These are phyloP conservation scores for Molossus alvarezi DNA, from an alignment of 2,797 vertebrate genomes.

Conservation along the genomic window DNA sequence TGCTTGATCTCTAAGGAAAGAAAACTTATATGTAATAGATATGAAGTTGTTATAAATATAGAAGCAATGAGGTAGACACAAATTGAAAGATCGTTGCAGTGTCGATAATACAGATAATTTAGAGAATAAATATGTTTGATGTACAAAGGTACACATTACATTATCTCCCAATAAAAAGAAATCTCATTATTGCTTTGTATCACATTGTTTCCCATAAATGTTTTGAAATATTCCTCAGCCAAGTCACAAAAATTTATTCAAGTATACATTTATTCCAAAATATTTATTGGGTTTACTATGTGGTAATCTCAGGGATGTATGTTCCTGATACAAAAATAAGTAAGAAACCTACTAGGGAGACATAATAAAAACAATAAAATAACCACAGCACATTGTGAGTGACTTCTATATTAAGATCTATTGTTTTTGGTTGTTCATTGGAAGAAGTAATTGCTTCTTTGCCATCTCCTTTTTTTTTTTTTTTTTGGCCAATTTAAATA, in stretches of 20 bases:
- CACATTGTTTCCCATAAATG: constrained; percentile 1
- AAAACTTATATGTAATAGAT: background rate
- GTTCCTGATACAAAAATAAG: background rate
- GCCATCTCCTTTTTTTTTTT: background rate
- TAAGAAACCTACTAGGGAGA: background rate
- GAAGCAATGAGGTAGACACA: background rate
- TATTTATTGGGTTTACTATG: background rate
- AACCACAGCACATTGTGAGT: background rate
- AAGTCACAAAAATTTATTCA: constrained; percentile 42
- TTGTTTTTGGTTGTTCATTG: background rate
- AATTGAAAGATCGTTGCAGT: background rate
- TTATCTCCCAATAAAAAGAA: background rate
- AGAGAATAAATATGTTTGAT: background rate
- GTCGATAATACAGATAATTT: background rate
- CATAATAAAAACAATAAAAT: constrained; percentile 16
- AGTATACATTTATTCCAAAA: background rate
- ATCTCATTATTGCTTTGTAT: background rate
- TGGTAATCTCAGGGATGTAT: background rate
- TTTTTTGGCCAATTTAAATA: background rate
- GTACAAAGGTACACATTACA: background rate
- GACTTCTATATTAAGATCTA: background rate
- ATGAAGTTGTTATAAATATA: background rate
- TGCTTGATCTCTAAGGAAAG: background rate
- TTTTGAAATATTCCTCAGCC: background rate
- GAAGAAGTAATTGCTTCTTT: constrained; percentile 4